Evolutionary conservation across 2,888 invertebrate species (phyloP), one percentile per base, ranked within the genome.

Genomic region (Ctenicera cuprea): DNA sequence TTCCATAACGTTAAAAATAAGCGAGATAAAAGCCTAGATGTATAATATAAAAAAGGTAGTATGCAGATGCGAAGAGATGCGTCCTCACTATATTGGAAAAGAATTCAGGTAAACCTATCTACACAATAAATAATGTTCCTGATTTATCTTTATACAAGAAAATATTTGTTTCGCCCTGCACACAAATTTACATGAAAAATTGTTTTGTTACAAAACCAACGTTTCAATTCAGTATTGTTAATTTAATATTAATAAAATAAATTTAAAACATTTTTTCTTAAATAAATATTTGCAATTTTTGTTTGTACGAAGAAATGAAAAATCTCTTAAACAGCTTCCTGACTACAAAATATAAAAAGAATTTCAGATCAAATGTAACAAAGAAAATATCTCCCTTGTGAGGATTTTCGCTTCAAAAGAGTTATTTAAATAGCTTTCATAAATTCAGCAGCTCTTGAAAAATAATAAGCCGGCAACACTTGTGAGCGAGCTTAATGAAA

Each of bases 1-100:
- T 33, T 48, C 50, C 50, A 50, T 37, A 41, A 37, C 43, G 48
- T 64, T 64, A 64, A 50, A 64, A 64, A 64, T 48, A 50, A 16
- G 16, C 64, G 48, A 64, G 64, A 64, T 64, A 64, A 64, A 64
- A 64, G 64, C 64, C 30, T 64, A 64, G 48, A 64, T 48, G 50
- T 30, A 50, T 18, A 22, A 48, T 30, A 33, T 64, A 50, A 37
- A 50, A 64, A 64, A 64, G 12, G 48, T 20, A 38, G 45, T 38
- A 64, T 64, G 64, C 64, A 64, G 43, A 64, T 62, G 38, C 38
- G 59, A 38, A 18, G 30, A 52, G 30, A 52, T 52, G 59, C 59
- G 59, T 38, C 59, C 38, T 12, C 20, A 38, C 59, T 38, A 12
- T 59, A 59, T 59, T 38, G 59, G 48, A 50, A 64, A 64, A n/a